Percentiles rank a stretch among this genome's conserved stretches.
These are phyloP conservation scores for Bimastos eiseni DNA, from an alignment of 2,888 invertebrate species.

Conservation along the genomic window DNA sequence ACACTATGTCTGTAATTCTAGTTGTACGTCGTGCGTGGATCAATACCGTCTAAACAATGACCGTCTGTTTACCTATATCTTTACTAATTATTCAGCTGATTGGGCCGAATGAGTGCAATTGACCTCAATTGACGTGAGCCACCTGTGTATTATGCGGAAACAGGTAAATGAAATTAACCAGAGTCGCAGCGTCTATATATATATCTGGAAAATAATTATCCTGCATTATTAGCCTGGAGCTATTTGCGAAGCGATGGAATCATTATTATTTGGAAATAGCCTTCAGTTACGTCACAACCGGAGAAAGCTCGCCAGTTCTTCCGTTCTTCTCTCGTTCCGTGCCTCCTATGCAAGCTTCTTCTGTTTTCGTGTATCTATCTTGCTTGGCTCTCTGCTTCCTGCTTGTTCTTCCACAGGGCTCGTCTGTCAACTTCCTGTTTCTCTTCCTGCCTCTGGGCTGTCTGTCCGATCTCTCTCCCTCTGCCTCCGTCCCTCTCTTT, in stretches of 20 bases:
- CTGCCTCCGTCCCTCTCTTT: no score
- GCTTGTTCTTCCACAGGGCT: background rate
- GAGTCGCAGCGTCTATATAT: background rate
- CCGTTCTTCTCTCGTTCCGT: background rate
- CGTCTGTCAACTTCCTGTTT: background rate
- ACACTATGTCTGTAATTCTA: background rate
- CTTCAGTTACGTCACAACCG: background rate
- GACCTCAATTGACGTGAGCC: background rate
- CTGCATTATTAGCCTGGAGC: no score
- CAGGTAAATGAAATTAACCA: background rate
- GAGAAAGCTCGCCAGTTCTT: background rate
- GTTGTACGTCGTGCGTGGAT: background rate
- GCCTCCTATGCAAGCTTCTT: background rate
- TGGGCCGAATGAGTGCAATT: background rate
- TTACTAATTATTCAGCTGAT: slow-evolving; percentile 4
- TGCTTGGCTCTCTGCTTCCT: background rate
- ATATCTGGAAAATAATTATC: no score
- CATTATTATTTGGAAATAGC: background rate
- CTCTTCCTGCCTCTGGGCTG: background rate
- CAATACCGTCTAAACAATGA: background rate
- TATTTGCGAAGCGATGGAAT: background rate
- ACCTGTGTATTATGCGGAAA: background rate
- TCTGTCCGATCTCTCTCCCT: no score
- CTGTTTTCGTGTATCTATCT: background rate
- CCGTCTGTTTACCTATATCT: background rate